Conservation (phyloP, 1,140 invertebrate genomes). For the Telenomus remus region DNA sequence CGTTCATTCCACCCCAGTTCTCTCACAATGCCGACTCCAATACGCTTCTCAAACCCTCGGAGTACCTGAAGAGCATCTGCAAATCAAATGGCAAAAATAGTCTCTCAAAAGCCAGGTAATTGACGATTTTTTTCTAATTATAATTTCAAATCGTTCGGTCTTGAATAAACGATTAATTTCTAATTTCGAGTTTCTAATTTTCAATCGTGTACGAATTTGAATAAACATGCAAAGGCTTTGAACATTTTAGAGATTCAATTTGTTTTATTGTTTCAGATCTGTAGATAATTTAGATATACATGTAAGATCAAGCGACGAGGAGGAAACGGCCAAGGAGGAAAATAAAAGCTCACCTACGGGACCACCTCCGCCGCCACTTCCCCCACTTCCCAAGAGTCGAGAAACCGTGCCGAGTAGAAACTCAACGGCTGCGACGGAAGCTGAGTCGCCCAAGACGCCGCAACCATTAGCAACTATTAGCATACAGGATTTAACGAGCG, state of each 20-base stretch:
- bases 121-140: no score
- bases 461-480: slow-evolving; percentile 89
- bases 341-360: slow-evolving; percentile 56
- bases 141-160: no score
- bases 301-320: slow-evolving; percentile 46
- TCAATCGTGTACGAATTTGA: no score
- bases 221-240: neutral
- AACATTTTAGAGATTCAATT: neutral
- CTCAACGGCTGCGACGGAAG: slow-evolving; percentile 61
- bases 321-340: slow-evolving; percentile 54
- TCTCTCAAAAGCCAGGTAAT: slow-evolving; percentile 73
- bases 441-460: slow-evolving; percentile 73
- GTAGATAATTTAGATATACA: slow-evolving; percentile 74
- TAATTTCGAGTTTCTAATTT: no score
- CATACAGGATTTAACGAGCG: slow-evolving; percentile 88
- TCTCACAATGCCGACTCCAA: slow-evolving; percentile 82
- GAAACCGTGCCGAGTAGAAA: slow-evolving; percentile 12
- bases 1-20: slow-evolving; percentile 93
- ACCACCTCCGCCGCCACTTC: slow-evolving; percentile 78
- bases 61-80: slow-evolving; percentile 89
- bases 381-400: slow-evolving; percentile 62
- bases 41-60: slow-evolving; percentile 91
- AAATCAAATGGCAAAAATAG: slow-evolving; percentile 70
- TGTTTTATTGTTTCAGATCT: slow-evolving; percentile 65
- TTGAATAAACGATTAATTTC: no score